Evolutionary conservation across 2,888 invertebrate genomes (phyloP), one percentile per base, ranked within the genome.

Genomic region (Brachylomia viminalis): DNA sequence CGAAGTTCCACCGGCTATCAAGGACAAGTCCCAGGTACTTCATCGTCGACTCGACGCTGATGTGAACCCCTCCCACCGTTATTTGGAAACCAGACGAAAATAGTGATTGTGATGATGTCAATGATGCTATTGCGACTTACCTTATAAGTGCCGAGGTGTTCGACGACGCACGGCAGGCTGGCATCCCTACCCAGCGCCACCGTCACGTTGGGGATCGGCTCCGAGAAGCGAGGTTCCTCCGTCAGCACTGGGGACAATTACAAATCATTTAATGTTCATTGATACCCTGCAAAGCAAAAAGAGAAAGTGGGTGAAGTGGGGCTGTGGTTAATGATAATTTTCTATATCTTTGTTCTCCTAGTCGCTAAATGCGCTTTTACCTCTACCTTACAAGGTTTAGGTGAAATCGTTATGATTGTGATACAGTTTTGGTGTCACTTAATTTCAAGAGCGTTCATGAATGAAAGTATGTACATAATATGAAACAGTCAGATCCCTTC

Each of bases 161-260:
- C 98, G 79, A 99, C 98, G 84, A 98, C 98, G 93, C 99, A 99
- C 27, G 98, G 98, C 88, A 99, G 97, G 93, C 98, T 98, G 86
- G 98, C 99, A 94, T 99, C 99, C 88, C 99, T 97, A 86, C 99
- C 99, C 73, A 99, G 97, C 68, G 99, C 98, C 86, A 99, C 98
- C 30, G 99, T 99, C 90, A 99, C 98, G 95, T 99, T 99, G 68
- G 98, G 98, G 90, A 99, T 99, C 72, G 98, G 98, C 95, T 98
- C 99, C 52, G 98, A 97, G 92, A 99, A 99, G 91, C 98, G 97
- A 33, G 99, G 99, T 90, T 98, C 98, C 93, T 98, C 98, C 88
- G 98, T 98, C 95, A 98, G 97, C 81, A 98, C 98, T 98, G 97
- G 0, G n/a, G 64, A 75, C 96, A n/a, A n/a, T n/a, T 20, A 45